Evolutionary conservation across 2,888 invertebrate species (phyloP).

Genomic region (Agrochola litura): DNA sequence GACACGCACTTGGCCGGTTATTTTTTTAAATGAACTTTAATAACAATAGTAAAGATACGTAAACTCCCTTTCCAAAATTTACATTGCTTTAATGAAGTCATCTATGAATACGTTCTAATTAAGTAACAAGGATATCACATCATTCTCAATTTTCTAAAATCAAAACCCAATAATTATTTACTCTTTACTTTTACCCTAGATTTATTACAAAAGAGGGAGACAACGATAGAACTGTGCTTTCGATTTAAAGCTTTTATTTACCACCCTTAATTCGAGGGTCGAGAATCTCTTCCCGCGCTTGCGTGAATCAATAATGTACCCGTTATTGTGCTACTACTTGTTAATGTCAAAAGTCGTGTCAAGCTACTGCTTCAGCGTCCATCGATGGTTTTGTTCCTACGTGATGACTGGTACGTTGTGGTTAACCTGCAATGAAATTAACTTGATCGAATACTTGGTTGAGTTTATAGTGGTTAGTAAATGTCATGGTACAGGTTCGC

Average conservation of each 20-base stretch:
- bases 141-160: conserved; percentile 34
- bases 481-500: conserved; percentile 73
- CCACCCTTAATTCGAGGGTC: conserved; percentile 76
- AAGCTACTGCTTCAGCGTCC: conserved; percentile 51
- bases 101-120: conserved; percentile 14
- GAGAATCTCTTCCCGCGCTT: conserved; percentile 81
- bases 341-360: conserved; percentile 1
- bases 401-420: rapidly evolving
- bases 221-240: conserved; percentile 49
- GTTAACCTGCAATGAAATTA: conserved; percentile 69
- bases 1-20: no score
- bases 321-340: conserved; percentile 64
- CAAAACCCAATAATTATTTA: conserved; percentile 29
- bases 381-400: conserved; percentile 65
- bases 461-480: conserved; percentile 68
- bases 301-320: conserved; percentile 86
- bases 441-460: neutral
- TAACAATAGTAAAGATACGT: neutral
- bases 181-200: conserved; percentile 39
- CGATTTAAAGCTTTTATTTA: conserved; percentile 63
- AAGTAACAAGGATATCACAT: conserved; percentile 11
- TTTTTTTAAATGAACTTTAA: conserved; percentile 6
- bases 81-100: conserved; percentile 8
- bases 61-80: conserved; percentile 11
- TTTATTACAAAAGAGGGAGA: conserved; percentile 66